Conservation (phyloP, 2,113 vertebrate genomes). For the Grammomys surdaster region DNA sequence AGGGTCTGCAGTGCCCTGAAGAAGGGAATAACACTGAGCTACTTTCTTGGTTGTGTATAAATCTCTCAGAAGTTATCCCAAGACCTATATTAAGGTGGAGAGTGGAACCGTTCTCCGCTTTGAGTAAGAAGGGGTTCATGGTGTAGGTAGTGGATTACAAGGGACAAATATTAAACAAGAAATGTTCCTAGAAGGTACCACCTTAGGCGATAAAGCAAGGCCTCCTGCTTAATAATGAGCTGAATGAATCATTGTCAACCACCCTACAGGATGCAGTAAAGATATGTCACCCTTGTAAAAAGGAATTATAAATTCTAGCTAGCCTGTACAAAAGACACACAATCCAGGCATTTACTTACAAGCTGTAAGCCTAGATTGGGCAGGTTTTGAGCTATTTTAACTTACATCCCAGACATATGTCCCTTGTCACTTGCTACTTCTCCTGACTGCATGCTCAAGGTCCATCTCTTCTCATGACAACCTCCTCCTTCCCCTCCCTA, state of each 20-base stretch:
- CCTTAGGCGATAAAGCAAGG: not conserved
- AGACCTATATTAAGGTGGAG: not conserved
- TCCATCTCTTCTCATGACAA: too few species aligned
- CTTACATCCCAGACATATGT: too few species aligned
- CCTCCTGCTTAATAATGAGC: not conserved
- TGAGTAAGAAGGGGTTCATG: not conserved
- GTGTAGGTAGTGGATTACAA: fast-evolving
- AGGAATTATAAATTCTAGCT: too few species aligned
- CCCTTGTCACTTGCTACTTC: too few species aligned
- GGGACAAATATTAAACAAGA: not conserved
- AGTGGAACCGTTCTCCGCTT: not conserved
- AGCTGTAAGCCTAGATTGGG: too few species aligned
- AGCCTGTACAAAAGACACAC: too few species aligned
- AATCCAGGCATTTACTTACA: too few species aligned
- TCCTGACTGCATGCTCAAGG: too few species aligned
- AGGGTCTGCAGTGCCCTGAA: not conserved
- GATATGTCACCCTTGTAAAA: too few species aligned
- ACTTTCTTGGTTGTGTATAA: not conserved
- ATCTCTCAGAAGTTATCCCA: not conserved
- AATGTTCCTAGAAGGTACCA: not conserved
- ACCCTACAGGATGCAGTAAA: not conserved
- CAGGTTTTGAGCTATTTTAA: too few species aligned
- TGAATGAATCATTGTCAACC: not conserved
- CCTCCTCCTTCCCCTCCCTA: too few species aligned
- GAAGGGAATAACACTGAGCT: not conserved